Evolutionary conservation across 2,113 vertebrate species (phyloP).

Genomic region (Podarcis muralis): DNA sequence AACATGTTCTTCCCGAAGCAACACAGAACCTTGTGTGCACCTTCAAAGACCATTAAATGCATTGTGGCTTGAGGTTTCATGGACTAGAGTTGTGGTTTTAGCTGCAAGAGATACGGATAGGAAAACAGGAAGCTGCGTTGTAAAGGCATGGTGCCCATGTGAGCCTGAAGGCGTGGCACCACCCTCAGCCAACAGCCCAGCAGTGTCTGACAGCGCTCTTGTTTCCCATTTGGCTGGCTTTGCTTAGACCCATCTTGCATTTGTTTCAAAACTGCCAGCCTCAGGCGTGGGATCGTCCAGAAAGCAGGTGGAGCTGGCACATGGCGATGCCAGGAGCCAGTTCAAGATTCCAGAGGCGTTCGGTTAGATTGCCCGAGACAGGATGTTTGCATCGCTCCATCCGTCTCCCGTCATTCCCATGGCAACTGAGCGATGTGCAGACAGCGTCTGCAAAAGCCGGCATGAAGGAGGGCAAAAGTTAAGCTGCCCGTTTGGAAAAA

Average conservation of each 20-base stretch:
- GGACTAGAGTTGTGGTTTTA: no score
- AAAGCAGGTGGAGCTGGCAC: not conserved
- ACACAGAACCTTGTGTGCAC: no score
- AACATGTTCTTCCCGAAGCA: no score
- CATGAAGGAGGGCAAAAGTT: not conserved
- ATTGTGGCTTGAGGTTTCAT: no score
- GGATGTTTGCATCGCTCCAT: conserved; percentile 12
- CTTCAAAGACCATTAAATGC: no score
- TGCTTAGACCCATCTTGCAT: not conserved
- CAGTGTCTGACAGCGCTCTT: no score
- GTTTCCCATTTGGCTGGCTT: not conserved
- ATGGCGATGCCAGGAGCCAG: not conserved
- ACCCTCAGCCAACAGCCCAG: no score
- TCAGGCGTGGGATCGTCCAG: not conserved
- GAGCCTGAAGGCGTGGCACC: not conserved
- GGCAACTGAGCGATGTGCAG: conserved; percentile 46
- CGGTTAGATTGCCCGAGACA: conserved; percentile 1
- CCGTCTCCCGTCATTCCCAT: conserved; percentile 44
- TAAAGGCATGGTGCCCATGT: not conserved
- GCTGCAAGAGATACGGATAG: no score
- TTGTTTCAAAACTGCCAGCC: not conserved
- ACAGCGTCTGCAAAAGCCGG: conserved; percentile 25
- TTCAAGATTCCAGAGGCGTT: conserved; percentile 16
- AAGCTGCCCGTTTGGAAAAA: not conserved
- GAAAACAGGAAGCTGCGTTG: no score